Conservation (phyloP, 2,113 vertebrate species). For the Galeopterus variegatus region DNA sequence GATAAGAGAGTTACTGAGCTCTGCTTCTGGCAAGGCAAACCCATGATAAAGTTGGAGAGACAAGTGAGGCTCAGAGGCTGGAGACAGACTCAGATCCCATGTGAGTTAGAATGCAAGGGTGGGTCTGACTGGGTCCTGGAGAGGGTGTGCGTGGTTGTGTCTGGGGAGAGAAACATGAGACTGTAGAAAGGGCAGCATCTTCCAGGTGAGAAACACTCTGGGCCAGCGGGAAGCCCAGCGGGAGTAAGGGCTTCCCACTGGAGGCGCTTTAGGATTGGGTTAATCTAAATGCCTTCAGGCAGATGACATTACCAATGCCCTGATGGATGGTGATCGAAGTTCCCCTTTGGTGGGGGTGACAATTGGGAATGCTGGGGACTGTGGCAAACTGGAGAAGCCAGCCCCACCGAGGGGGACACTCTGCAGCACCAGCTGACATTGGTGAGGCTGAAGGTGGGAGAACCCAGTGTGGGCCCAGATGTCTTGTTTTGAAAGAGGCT, state of each 20-base stretch:
- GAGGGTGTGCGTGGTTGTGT: not conserved
- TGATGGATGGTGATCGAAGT: too few species aligned
- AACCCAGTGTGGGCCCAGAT: not conserved
- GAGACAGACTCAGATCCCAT: too few species aligned
- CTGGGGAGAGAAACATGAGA: not conserved
- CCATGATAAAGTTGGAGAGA: not conserved
- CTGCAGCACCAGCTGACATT: not conserved
- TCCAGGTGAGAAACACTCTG: too few species aligned
- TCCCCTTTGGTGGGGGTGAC: not conserved
- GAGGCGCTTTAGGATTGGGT: not conserved
- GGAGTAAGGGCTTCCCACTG: not conserved
- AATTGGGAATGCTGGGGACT: not conserved
- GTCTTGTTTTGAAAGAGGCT: not conserved
- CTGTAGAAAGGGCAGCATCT: too few species aligned
- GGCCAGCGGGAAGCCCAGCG: not conserved
- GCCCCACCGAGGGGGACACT: accelerated
- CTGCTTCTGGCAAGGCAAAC: slow-evolving; percentile 70
- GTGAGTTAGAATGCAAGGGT: not conserved
- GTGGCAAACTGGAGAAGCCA: not conserved
- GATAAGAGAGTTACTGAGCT: slow-evolving; percentile 76
- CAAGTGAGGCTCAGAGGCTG: accelerated
- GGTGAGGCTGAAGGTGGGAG: not conserved
- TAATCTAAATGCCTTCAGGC: not conserved
- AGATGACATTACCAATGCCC: not conserved
- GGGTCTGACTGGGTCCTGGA: not conserved